These are phyloP conservation scores for Patella depressa DNA, from an alignment of 2,888 invertebrate species.

Conservation along the genomic window DNA sequence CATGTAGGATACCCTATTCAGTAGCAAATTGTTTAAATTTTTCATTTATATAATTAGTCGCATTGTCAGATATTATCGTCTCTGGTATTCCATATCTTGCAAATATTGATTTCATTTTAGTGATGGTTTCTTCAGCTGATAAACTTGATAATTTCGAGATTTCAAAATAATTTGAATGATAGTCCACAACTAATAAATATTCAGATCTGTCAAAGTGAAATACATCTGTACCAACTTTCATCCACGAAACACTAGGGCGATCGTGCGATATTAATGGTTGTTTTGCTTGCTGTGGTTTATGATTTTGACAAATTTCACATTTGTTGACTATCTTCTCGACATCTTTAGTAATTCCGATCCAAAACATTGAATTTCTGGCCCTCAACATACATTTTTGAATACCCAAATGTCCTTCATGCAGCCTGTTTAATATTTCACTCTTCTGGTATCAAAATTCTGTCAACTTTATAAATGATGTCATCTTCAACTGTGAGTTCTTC, in stretches of 20 bases:
- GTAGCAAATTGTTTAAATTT: background rate
- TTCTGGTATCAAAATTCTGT: constrained; percentile 8
- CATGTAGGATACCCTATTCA: constrained; percentile 4
- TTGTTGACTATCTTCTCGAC: background rate
- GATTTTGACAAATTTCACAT: constrained; percentile 10
- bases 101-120: constrained; percentile 18
- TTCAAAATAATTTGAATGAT: constrained; percentile 1
- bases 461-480: background rate
- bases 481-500: background rate
- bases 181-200: constrained; percentile 12
- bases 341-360: background rate
- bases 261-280: constrained; percentile 3
- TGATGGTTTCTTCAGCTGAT: constrained; percentile 7
- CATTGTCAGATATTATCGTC: constrained; percentile 6
- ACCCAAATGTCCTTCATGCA: background rate
- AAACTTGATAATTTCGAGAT: background rate
- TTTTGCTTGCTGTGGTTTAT: background rate
- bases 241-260: background rate
- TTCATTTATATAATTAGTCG: background rate
- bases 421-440: constrained; percentile 3
- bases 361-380: background rate
- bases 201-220: constrained; percentile 13
- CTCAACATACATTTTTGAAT: background rate
- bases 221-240: background rate
- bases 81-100: constrained; percentile 13